phyloP scores from a whole-genome alignment of 2,113 vertebrate genomes.

The Rhabdornis inornatus region DNA sequence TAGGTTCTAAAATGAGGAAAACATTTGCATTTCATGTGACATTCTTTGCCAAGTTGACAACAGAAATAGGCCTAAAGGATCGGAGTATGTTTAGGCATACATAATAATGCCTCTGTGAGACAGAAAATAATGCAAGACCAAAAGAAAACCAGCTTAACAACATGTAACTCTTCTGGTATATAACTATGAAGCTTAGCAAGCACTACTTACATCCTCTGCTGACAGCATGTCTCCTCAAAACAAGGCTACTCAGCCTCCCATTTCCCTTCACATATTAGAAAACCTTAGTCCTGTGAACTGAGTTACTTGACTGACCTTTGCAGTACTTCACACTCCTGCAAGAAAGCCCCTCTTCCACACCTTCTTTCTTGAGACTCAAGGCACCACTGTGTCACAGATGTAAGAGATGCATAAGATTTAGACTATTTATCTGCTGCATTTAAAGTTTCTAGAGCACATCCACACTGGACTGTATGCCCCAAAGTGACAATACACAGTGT shows the following conservation, averaged over 20 bases:
- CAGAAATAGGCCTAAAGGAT: neutral
- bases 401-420: neutral
- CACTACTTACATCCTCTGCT: neutral
- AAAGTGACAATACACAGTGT: neutral
- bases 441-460: neutral
- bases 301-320: neutral
- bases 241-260: neutral
- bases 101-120: neutral
- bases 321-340: neutral
- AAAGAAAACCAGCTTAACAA: neutral
- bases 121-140: neutral
- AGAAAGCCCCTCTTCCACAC: neutral
- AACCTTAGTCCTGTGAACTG: neutral
- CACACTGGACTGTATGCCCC: neutral
- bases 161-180: neutral
- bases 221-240: neutral
- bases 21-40: neutral
- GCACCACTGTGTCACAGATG: neutral
- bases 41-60: neutral
- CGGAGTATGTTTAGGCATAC: neutral
- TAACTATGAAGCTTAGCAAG: neutral
- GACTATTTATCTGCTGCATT: neutral
- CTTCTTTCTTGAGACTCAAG: neutral
- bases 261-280: neutral
- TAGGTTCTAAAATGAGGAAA: neutral